Conservation (phyloP, 2,797 vertebrate genomes). For the Periophthalmus magnuspinnatus region DNA sequence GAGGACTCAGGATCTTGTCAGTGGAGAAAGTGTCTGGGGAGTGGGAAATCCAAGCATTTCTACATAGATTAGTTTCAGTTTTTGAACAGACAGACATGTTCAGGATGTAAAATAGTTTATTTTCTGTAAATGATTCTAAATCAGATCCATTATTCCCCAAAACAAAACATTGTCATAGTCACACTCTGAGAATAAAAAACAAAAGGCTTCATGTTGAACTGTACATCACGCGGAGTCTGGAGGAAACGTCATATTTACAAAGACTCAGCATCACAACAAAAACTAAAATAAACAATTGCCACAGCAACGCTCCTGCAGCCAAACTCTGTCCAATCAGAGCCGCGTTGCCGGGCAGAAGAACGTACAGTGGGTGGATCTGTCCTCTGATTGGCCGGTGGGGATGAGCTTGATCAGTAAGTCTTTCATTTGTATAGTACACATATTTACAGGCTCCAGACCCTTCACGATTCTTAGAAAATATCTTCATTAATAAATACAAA, state of each 20-base stretch:
- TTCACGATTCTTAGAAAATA: constrained; percentile 91
- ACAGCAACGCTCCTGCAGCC: constrained; percentile 30
- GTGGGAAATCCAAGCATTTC: too few relatives aligned
- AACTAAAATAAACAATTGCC: not conserved
- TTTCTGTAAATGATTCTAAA: constrained; percentile 99
- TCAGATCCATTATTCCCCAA: constrained; percentile 89
- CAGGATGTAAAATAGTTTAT: constrained; percentile 96
- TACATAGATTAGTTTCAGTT: too few relatives aligned
- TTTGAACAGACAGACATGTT: not conserved
- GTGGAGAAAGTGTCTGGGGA: too few relatives aligned
- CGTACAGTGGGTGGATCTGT: not conserved
- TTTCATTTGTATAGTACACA: constrained; percentile 72
- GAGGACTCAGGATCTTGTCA: too few relatives aligned
- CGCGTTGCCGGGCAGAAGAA: constrained; percentile 9
- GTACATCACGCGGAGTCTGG: constrained; percentile 78
- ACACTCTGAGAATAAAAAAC: constrained; percentile 81
- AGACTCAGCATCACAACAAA: constrained; percentile 20
- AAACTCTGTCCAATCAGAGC: constrained; percentile 33
- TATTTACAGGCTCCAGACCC: constrained; percentile 87
- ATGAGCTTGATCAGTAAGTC: constrained; percentile 32
- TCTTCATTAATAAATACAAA: constrained; percentile 96
- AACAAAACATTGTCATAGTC: constrained; percentile 77
- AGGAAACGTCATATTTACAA: constrained; percentile 35
- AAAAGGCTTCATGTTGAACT: constrained; percentile 78
- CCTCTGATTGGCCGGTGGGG: constrained; percentile 28